Conservation (phyloP, 92 coral and sea anemone genomes). For the Pocillopora grandis region DNA sequence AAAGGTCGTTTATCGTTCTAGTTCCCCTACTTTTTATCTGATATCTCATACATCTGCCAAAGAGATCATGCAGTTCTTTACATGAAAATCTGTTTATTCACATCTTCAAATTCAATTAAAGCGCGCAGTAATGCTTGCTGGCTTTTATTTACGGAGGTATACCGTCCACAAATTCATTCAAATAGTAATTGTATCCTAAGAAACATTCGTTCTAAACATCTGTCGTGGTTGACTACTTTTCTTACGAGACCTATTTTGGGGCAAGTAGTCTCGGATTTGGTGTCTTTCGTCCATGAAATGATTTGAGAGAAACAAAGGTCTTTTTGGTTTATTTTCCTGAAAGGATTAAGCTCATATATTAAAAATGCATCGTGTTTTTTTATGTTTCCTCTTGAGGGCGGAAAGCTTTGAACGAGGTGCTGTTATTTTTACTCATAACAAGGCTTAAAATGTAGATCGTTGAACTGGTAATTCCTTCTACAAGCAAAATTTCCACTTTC, state of each 20-base stretch:
- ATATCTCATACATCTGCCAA: background rate
- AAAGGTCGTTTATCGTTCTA: too few species aligned
- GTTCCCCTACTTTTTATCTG: background rate
- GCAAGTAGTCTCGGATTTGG: background rate
- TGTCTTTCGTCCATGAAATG: background rate
- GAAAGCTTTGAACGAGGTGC: constrained; percentile 7
- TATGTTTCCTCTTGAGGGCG: constrained; percentile 3
- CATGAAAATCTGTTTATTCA: background rate
- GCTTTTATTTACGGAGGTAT: background rate
- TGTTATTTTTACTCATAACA: background rate
- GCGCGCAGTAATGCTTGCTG: too few species aligned
- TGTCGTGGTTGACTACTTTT: background rate
- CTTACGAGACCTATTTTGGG: background rate
- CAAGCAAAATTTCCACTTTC: background rate
- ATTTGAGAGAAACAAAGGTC: background rate
- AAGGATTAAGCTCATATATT: constrained; percentile 18
- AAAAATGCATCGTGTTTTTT: constrained; percentile 43
- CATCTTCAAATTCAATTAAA: background rate
- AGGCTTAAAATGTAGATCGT: background rate
- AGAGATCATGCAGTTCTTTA: background rate
- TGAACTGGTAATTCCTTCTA: background rate
- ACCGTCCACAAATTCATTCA: background rate
- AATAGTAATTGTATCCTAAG: background rate
- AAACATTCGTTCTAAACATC: background rate
- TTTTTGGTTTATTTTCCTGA: background rate